Percentiles rank a stretch among this genome's conserved stretches.
These are phyloP conservation scores for Stramonita haemastoma DNA, from an alignment of 2,888 invertebrate species.

Conservation along the genomic window DNA sequence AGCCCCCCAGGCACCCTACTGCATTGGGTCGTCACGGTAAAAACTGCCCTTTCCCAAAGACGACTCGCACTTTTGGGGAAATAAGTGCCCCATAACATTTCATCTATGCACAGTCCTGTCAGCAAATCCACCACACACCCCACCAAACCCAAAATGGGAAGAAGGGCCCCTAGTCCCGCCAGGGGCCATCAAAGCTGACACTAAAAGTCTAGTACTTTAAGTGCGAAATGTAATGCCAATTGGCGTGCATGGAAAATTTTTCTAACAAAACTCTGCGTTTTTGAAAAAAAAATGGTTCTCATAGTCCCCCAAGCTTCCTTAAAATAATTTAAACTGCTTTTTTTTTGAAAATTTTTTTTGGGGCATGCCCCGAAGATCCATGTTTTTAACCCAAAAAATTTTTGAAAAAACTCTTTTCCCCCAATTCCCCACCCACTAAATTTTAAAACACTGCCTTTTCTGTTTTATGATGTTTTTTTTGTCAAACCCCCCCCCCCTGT, in stretches of 20 bases:
- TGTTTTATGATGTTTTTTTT: background rate
- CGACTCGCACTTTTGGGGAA: background rate
- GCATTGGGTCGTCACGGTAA: too few relatives aligned
- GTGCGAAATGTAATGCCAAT: background rate
- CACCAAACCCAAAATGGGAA: constrained; percentile 30
- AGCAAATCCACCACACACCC: background rate
- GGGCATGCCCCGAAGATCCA: background rate
- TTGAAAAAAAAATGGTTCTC: background rate
- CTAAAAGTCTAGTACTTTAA: background rate
- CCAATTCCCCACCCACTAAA: background rate
- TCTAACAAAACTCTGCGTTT: background rate
- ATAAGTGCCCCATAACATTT: background rate
- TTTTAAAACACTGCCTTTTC: background rate
- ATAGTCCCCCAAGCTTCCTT: background rate
- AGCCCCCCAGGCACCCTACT: too few relatives aligned
- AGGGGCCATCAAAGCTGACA: background rate
- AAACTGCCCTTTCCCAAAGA: too few relatives aligned
- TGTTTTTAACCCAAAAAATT: background rate
- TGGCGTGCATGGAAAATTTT: background rate
- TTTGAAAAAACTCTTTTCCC: background rate
- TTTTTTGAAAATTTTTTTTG: background rate
- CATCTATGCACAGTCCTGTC: constrained; percentile 23
- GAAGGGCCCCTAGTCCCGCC: background rate
- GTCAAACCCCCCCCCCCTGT: background rate
- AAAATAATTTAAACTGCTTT: background rate